Conservation (phyloP, 2,797 vertebrate genomes). For the Liparis tanakae region DNA sequence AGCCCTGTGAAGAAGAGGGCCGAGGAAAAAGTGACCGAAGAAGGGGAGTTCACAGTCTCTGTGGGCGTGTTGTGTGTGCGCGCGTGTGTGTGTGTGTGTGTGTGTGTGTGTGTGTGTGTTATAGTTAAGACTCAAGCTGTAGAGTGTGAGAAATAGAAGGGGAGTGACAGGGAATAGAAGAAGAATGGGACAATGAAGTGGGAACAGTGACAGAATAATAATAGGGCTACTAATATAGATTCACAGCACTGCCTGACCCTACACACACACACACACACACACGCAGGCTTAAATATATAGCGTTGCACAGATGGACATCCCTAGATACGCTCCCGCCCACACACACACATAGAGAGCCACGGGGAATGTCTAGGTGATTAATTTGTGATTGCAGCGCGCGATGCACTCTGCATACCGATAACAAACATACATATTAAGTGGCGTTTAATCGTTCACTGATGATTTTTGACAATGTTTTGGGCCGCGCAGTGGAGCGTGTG, state of each 20-base stretch:
- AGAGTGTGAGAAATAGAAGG: constrained; percentile 3
- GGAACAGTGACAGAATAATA: constrained; percentile 31
- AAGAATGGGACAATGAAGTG: constrained; percentile 28
- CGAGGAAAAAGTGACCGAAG: background rate
- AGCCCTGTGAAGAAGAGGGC: background rate
- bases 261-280: constrained; percentile 8
- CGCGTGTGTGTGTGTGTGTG: background rate
- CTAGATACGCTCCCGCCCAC: constrained; percentile 2
- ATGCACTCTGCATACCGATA: constrained; percentile 65
- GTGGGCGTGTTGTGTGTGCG: background rate
- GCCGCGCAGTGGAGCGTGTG: background rate
- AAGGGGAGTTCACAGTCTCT: background rate
- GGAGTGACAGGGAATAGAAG: constrained; percentile 10
- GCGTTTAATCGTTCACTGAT: constrained; percentile 52
- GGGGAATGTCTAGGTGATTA: constrained; percentile 65
- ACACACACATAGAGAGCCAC: constrained; percentile 32
- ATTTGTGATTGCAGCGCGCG: constrained; percentile 64
- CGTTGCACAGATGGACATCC: constrained; percentile 17
- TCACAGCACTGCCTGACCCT: constrained; percentile 4
- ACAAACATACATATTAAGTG: constrained; percentile 64
- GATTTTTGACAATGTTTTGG: constrained; percentile 37
- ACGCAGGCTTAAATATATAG: constrained; percentile 11
- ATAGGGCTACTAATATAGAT: constrained; percentile 34
- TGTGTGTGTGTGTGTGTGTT: background rate
- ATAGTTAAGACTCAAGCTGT: constrained; percentile 18